Conservation (phyloP, 1,140 invertebrate species). For the Drosophila arawakana region DNA sequence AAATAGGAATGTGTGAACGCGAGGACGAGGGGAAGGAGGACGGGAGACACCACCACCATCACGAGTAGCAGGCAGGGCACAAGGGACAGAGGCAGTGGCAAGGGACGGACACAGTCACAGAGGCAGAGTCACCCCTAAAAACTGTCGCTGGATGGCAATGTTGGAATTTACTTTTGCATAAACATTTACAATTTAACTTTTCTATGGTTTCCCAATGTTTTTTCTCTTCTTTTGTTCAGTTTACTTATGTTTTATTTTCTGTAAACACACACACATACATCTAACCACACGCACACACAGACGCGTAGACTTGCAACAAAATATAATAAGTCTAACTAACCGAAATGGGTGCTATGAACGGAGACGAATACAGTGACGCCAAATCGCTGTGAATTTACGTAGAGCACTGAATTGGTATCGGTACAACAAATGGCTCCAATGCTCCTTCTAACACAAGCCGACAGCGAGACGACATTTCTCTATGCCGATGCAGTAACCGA, state of each 20-base stretch:
- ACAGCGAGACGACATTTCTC: conserved; percentile 41
- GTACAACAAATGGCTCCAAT: conserved; percentile 30
- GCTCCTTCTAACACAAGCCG: conserved; percentile 17
- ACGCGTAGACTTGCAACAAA: conserved; percentile 38
- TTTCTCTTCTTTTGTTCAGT: conserved; percentile 39
- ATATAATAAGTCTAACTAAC: conserved; percentile 33
- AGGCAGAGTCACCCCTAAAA: conserved; percentile 58
- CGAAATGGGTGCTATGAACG: conserved; percentile 34
- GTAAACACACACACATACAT: conserved; percentile 16
- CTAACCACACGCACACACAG: conserved; percentile 19
- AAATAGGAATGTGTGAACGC: conserved; percentile 45
- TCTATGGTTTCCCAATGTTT: conserved; percentile 67
- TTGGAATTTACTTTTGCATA: conserved; percentile 77
- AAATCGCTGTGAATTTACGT: conserved; percentile 55
- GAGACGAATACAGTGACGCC: conserved; percentile 29
- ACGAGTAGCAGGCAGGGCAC: conserved; percentile 13
- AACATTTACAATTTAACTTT: conserved; percentile 68
- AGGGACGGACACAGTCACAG: not conserved
- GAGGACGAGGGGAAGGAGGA: conserved; percentile 20
- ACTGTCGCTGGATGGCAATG: conserved; percentile 42
- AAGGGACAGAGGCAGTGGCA: conserved; percentile 1
- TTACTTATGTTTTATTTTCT: conserved; percentile 16
- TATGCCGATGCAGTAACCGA: conserved; percentile 18
- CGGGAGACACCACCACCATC: conserved; percentile 38
- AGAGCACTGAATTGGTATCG: conserved; percentile 53